Conservation (phyloP, 2,113 vertebrate species). For the Cricetomys ansorgei region DNA sequence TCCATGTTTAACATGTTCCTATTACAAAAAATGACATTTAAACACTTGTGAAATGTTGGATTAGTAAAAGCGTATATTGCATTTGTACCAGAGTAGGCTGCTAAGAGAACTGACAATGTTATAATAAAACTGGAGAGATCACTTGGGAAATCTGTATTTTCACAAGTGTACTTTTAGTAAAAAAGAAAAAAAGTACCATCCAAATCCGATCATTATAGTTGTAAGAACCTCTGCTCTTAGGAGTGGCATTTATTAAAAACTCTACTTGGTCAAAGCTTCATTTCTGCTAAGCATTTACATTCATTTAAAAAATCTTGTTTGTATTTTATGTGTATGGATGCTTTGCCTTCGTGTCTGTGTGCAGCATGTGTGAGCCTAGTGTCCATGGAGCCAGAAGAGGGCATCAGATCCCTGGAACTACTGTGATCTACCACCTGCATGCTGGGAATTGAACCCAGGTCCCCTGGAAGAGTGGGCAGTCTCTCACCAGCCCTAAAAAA, state of each 20-base stretch:
- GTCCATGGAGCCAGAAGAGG: not conserved
- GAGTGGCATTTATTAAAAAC: conserved; percentile 10
- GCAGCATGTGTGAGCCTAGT: not conserved
- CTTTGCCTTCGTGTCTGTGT: not conserved
- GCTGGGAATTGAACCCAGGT: not conserved
- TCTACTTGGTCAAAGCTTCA: not conserved
- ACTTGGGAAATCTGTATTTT: conserved; percentile 45
- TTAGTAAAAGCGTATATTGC: not conserved
- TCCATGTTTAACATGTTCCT: conserved; percentile 7
- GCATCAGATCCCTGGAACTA: not conserved
- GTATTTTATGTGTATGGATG: not conserved
- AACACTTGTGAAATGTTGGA: not conserved
- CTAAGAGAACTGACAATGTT: conserved; percentile 37
- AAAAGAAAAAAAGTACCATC: conserved; percentile 13
- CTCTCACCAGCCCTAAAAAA: not conserved
- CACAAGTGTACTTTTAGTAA: conserved; percentile 25
- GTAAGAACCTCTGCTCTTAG: conserved; percentile 7
- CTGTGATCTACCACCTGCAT: not conserved
- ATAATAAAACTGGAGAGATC: conserved; percentile 38
- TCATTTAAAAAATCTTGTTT: not conserved
- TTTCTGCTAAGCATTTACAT: not conserved
- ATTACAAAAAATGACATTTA: conserved; percentile 36
- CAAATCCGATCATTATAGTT: conserved; percentile 32
- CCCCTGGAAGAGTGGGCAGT: not conserved
- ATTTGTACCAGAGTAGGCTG: not conserved